Percentiles rank a stretch among this genome's conserved stretches.
phyloP scores from a whole-genome alignment of 92 coral and sea anemone species.

The Virgularia gustaviana region DNA sequence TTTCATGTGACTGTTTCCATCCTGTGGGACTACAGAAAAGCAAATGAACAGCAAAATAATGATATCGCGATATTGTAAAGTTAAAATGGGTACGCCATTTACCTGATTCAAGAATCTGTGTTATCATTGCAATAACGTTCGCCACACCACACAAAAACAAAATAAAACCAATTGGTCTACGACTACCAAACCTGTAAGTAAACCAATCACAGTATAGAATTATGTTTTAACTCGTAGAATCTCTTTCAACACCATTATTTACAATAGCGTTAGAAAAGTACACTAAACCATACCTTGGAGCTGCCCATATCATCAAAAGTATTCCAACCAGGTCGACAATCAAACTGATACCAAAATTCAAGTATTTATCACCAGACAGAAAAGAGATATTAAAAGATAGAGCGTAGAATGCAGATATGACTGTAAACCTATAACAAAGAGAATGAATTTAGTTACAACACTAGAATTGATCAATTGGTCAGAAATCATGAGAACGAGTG shows the following conservation, averaged over 20 bases:
- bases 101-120: not conserved
- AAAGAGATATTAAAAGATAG: constrained; percentile 15
- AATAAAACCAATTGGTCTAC: constrained; percentile 2
- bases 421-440: constrained; percentile 34
- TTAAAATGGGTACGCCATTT: not conserved
- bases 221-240: not conserved
- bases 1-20: no score
- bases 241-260: no score
- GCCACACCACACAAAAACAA: constrained; percentile 17
- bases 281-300: constrained; percentile 19
- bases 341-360: constrained; percentile 22
- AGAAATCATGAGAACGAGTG: no score
- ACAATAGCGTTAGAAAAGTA: no score
- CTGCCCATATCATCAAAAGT: constrained; percentile 1
- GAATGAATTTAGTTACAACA: no score
- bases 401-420: constrained; percentile 1
- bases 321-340: not conserved
- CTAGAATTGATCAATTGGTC: no score
- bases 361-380: constrained; percentile 28
- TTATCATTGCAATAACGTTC: not conserved
- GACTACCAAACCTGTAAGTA: constrained; percentile 27
- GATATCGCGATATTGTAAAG: no score
- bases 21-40: no score
- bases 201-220: not conserved
- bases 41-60: no score